Conservation (phyloP, 2,113 vertebrate genomes). For the Elephantulus edwardii region DNA sequence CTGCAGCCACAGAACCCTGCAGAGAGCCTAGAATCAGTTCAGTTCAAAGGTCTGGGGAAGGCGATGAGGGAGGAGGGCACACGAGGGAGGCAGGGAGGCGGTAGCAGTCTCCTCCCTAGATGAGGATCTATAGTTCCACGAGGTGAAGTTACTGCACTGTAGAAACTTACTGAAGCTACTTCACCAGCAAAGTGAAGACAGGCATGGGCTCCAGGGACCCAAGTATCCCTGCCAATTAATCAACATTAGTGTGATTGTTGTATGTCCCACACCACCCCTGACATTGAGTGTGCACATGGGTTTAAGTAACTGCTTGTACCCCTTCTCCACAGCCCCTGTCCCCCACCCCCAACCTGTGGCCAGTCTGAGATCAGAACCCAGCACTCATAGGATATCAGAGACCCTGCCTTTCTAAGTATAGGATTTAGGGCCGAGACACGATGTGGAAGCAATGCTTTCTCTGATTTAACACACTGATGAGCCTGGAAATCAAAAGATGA, state of each 20-base stretch:
- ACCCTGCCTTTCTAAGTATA: background rate
- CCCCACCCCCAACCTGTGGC: too few relatives aligned
- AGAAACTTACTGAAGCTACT: background rate
- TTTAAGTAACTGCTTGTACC: background rate
- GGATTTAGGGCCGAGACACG: background rate
- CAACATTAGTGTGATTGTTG: background rate
- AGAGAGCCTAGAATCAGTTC: background rate
- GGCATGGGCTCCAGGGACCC: background rate
- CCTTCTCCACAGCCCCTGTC: background rate
- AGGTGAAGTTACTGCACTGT: constrained; percentile 5
- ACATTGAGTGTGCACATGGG: background rate
- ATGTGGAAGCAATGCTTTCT: background rate
- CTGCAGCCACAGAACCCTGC: constrained; percentile 33
- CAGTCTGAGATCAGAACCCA: background rate
- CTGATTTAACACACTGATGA: background rate
- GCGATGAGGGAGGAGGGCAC: background rate
- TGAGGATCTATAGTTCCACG: background rate
- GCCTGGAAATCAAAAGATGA: too few relatives aligned
- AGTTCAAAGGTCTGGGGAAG: background rate
- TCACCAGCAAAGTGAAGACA: background rate
- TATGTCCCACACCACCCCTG: background rate
- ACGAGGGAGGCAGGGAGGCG: too few relatives aligned
- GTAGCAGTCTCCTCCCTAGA: background rate
- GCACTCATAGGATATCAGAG: background rate
- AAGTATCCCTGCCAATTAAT: background rate